Evolutionary conservation across 2,797 vertebrate genomes (phyloP), one percentile per base, ranked within the genome.

Genomic region (Huso huso): DNA sequence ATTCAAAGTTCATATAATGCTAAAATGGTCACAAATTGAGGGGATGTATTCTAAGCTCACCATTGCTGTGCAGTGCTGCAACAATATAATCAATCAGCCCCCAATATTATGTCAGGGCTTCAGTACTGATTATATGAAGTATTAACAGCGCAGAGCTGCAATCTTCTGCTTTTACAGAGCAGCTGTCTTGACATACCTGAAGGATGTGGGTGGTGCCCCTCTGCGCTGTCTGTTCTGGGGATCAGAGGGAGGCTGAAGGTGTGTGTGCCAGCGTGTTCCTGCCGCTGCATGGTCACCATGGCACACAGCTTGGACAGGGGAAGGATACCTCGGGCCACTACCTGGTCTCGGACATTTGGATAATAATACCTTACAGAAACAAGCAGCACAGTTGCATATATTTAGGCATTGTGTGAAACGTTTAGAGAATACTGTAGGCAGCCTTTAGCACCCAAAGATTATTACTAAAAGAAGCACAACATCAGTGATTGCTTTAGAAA

Each of bases 281-380:
- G 83, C 13, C 80, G 90, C 81, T 94, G 93, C 92, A 92, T 88
- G 6, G 95, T 97, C 60, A 93, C 92, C 91, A 97, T 87, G 74
- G 94, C 94, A 72, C 93, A 98, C 13, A 99, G 87, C 69, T 94
- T 93, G 7, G 97, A 94, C 76, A 99, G 75, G 0, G 94, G 94
- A 72, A 99, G 84, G 58, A 88, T 77, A 69, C 92, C 94, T 77
- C 74, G 92, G 79, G 95, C 95, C 23, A 97, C 93, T 75, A 97
- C 83, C 83, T 99, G 96, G 66, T 99, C 95, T 73, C 94, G 88
- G 67, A 98, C 93, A 63, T 96, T 96, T 65, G 97, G 97, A 80
- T 98, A 99, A 75, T 99, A 99, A 80, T 99, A 99, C 79, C 97
- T 99, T 37, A 75, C 66, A 77, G 71, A 7, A 9, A 8, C 18